Evolutionary conservation across 1,140 invertebrate species (phyloP).

Genomic region (Solenopsis fugax): DNA sequence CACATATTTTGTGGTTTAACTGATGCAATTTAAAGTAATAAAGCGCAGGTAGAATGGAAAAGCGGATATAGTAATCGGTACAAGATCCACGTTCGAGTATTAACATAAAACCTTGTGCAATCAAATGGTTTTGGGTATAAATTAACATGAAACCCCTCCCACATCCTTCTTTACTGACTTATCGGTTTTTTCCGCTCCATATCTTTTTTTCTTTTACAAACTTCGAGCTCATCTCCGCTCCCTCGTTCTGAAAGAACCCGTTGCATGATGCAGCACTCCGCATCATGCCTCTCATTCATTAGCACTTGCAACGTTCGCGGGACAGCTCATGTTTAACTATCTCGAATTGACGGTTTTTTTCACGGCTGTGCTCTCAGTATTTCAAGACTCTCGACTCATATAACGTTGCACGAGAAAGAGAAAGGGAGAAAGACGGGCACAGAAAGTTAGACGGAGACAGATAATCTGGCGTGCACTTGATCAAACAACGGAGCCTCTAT

Average conservation of each 20-base stretch:
- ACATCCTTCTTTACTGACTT: slow-evolving; percentile 32
- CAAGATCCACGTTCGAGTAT: slow-evolving; percentile 10
- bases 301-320: slow-evolving; percentile 50
- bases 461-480: slow-evolving; percentile 78
- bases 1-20: not conserved
- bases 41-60: not conserved
- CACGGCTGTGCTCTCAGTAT: slow-evolving; percentile 55
- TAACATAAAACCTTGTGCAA: not conserved
- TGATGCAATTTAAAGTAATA: not conserved
- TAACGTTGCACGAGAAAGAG: not conserved
- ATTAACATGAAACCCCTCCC: slow-evolving; percentile 40
- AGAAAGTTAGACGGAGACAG: slow-evolving; percentile 46
- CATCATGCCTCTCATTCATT: slow-evolving; percentile 42
- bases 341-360: slow-evolving; percentile 53
- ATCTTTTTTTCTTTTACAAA: slow-evolving; percentile 28
- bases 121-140: slow-evolving; percentile 4
- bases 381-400: slow-evolving; percentile 17
- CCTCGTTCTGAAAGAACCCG: slow-evolving; percentile 17
- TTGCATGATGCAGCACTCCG: slow-evolving; percentile 15
- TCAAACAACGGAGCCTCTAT: slow-evolving; percentile 80
- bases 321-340: slow-evolving; percentile 40
- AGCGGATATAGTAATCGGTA: not conserved
- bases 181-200: not conserved
- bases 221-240: not conserved
- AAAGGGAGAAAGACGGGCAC: slow-evolving; percentile 23